These are phyloP conservation scores for Brenthis hecate DNA, from an alignment of 2,888 invertebrate species.

Conservation along the genomic window DNA sequence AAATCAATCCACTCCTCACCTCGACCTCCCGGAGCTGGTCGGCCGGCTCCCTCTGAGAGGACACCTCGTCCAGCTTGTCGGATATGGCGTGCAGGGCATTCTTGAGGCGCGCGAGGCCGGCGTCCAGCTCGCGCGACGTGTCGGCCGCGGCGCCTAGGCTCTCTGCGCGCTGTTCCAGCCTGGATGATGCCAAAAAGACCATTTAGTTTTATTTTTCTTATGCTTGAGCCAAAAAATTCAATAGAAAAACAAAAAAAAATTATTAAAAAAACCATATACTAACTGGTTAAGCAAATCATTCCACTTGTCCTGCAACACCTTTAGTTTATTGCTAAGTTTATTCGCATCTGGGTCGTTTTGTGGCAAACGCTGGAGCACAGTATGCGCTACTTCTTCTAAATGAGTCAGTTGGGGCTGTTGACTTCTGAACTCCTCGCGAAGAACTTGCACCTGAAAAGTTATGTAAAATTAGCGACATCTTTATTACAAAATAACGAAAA, in stretches of 20 bases:
- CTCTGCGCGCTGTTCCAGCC: conserved; percentile 93
- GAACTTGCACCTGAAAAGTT: conserved; percentile 87
- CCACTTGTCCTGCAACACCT: conserved; percentile 89
- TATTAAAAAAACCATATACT: conserved; percentile 43
- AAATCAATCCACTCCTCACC: conserved; percentile 52
- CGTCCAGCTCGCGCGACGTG: conserved; percentile 96
- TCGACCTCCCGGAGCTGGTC: conserved; percentile 94
- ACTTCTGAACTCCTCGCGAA: conserved; percentile 96
- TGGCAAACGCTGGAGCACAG: conserved; percentile 84
- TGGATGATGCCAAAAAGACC: conserved; percentile 51
- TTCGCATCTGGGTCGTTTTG: conserved; percentile 72
- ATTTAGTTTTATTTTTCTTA: too few species aligned
- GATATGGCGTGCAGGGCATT: conserved; percentile 94
- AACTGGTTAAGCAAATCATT: conserved; percentile 87
- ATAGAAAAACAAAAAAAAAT: too few species aligned
- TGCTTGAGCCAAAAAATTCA: too few species aligned
- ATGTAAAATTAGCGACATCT: background rate
- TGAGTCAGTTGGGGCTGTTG: conserved; percentile 95
- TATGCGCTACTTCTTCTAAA: conserved; percentile 90
- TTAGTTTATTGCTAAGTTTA: conserved; percentile 86
- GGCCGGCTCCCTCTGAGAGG: conserved; percentile 91
- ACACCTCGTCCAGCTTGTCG: conserved; percentile 92
- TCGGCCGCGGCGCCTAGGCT: conserved; percentile 95
- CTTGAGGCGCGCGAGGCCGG: conserved; percentile 90
- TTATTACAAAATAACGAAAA: background rate